Evolutionary conservation across 2,888 invertebrate species (phyloP).

Genomic region (Mylabris sibirica): DNA sequence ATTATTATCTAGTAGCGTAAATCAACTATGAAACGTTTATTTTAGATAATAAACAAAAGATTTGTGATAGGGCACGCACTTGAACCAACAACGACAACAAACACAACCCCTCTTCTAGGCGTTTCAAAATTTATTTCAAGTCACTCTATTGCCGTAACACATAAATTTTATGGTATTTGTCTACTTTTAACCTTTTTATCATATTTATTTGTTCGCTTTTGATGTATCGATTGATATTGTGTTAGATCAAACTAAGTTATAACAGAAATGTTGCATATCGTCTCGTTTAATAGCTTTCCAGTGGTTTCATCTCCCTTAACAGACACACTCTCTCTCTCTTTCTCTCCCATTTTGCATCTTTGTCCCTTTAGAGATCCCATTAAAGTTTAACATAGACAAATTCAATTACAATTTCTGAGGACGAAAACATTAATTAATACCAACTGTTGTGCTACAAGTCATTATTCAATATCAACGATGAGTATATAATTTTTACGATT

Average conservation of each 20-base stretch:
- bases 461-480: conserved; percentile 25
- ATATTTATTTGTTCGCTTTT: too few species aligned
- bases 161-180: not conserved
- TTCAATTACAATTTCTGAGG: conserved; percentile 31
- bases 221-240: too few species aligned
- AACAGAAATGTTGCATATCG: not conserved
- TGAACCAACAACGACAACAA: not conserved
- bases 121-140: not conserved
- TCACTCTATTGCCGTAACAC: not conserved
- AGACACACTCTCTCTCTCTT: not conserved
- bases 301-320: not conserved
- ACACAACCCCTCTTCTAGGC: not conserved
- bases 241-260: not conserved
- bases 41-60: conserved; percentile 19
- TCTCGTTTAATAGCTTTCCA: not conserved
- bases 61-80: conserved; percentile 13
- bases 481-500: conserved; percentile 1
- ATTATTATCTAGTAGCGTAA: conserved; percentile 21
- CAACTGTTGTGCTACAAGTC: conserved; percentile 20
- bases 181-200: not conserved
- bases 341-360: not conserved
- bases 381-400: conserved; percentile 34
- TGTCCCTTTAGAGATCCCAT: conserved; percentile 20
- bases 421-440: conserved; percentile 33
- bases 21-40: conserved; percentile 21